Evolutionary conservation across 2,113 vertebrate genomes (phyloP).

Genomic region (Stigmatopora nigra): DNA sequence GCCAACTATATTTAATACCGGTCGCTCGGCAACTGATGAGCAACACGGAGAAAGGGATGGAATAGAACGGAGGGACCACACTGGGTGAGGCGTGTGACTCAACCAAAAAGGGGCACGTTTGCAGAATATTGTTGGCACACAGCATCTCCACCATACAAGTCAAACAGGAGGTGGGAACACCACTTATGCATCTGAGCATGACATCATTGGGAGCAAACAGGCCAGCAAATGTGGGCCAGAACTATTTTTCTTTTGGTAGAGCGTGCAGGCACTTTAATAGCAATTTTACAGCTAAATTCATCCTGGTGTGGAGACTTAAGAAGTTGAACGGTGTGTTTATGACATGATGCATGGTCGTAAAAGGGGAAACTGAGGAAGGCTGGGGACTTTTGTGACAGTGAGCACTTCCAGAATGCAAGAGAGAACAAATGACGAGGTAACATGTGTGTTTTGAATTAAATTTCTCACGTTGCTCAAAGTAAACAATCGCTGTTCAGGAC

Average conservation of each 20-base stretch:
- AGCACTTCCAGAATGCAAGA: conserved; percentile 49
- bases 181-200: conserved; percentile 21
- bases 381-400: conserved; percentile 52
- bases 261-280: neutral
- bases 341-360: conserved; percentile 27
- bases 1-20: conserved; percentile 73
- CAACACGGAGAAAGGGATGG: conserved; percentile 63
- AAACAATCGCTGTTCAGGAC: too few relatives aligned
- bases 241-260: neutral
- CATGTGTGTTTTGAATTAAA: neutral
- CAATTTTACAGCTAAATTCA: neutral
- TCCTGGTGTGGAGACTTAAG: conserved; percentile 2
- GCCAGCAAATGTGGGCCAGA: conserved; percentile 2
- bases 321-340: conserved; percentile 26
- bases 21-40: conserved; percentile 65
- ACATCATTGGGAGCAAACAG: conserved; percentile 13
- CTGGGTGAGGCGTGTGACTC: conserved; percentile 32
- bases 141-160: conserved; percentile 6
- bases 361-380: conserved; percentile 50
- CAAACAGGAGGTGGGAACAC: conserved; percentile 8
- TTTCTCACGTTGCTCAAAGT: neutral
- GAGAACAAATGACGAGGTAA: neutral
- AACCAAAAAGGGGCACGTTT: conserved; percentile 18
- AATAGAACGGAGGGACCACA: conserved; percentile 51
- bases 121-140: conserved; percentile 5